Evolutionary conservation across 2,888 invertebrate species (phyloP).

Genomic region (Metellina segmentata): DNA sequence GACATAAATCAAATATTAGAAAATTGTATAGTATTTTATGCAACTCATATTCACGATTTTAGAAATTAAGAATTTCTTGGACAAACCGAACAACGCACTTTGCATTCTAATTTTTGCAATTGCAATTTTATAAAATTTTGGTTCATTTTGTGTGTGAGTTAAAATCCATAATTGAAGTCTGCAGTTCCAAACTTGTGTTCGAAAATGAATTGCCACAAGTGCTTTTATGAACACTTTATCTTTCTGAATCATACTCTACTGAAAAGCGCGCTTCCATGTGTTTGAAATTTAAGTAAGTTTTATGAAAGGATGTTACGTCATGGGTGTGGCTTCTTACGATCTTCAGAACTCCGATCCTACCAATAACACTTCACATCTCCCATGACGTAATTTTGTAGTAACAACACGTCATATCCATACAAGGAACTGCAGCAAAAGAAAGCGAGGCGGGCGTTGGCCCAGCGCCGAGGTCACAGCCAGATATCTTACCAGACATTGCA

Average conservation of each 20-base stretch:
- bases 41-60: too few relatives aligned
- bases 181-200: too few relatives aligned
- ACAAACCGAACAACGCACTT: too few relatives aligned
- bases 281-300: not conserved
- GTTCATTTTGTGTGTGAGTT: too few relatives aligned
- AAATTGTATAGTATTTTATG: too few relatives aligned
- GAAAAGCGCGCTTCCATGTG: not conserved
- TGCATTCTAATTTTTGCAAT: too few relatives aligned
- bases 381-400: constrained; percentile 53
- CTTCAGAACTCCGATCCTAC: constrained; percentile 12
- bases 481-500: constrained; percentile 49
- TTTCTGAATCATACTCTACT: not conserved
- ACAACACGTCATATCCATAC: constrained; percentile 56
- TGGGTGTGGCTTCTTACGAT: constrained; percentile 58
- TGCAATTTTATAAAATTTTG: too few relatives aligned
- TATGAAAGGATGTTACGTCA: constrained; percentile 56
- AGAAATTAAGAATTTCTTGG: too few relatives aligned
- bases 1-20: too few relatives aligned
- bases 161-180: too few relatives aligned
- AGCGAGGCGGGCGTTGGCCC: constrained; percentile 61
- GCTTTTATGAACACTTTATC: too few relatives aligned
- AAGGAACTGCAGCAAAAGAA: constrained; percentile 59
- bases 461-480: constrained; percentile 29
- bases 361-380: constrained; percentile 33
- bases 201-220: too few relatives aligned